Evolutionary conservation across 2,888 invertebrate genomes (phyloP), one percentile per base, ranked within the genome.

Genomic region (Agrochola lota): DNA sequence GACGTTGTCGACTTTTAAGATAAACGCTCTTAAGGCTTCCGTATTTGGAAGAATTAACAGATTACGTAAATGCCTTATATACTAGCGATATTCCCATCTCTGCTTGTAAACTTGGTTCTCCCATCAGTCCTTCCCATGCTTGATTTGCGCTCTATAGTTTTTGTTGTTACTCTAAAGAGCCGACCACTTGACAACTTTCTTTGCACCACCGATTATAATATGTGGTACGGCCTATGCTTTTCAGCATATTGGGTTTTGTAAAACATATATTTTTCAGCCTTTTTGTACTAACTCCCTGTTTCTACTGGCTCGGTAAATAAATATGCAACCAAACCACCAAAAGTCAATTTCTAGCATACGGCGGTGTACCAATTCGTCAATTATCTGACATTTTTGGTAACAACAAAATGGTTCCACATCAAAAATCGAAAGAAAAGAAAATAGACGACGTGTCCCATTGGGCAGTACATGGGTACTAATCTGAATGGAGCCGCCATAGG

Each of bases 391-490:
- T 55, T 57, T 40, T 26, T n/a, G 23, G 20, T n/a, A 64, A 63
- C 26, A 78, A 49, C 49, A 59, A 67, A 70, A 79, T 59, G 43
- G 30, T 30, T 30, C 17, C 46, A 57, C 15, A 66, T 35, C 3
- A n/a, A 71, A 82, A 62, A 73, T 49, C 20, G 60, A 73, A 80
- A 71, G 46, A 60, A 76, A 73, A 70, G 20, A 35, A 71, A 64
- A 68, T 30, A 43, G 46, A 57, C 30, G 12, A 30, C 46, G 30
- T 15, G 59, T 68, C 77, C 74, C 71, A 46, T 71, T 66, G 72
- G 66, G 62, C 40, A 64, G 59, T 55, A 72, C 69, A 75, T 26
- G 59, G 59, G 26, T 71, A 63, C 63, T 84, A 84, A 84, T 84
- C 84, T 74, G 81, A 60, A 75, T 63, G 76, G 62, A 71, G 81